A percentile compares a stretch with the other conserved stretches of the same genome.
Evolutionary conservation across 2,113 vertebrate species (phyloP).

Genomic region (Coptodon bakossiorum): DNA sequence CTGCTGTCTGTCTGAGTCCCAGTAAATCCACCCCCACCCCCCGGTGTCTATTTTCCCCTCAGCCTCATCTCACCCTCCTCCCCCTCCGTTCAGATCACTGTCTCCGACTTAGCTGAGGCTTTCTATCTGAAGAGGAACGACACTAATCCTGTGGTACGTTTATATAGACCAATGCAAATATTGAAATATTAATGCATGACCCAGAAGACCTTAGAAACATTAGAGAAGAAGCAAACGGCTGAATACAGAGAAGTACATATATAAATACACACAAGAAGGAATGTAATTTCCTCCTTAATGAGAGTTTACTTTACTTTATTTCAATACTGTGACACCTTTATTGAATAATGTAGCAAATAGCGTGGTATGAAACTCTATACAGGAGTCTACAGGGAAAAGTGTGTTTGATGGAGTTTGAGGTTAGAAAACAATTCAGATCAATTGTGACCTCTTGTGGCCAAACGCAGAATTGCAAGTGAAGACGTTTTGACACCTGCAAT

Average conservation of each 20-base stretch:
- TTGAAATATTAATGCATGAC: neutral
- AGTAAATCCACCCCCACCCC: slow-evolving; percentile 42
- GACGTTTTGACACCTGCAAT: neutral
- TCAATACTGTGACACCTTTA: neutral
- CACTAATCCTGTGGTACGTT: neutral
- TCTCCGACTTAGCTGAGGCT: neutral
- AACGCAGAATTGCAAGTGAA: neutral
- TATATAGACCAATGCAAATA: neutral
- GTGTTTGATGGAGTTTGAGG: neutral
- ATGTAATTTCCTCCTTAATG: neutral
- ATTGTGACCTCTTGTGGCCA: slow-evolving; percentile 7
- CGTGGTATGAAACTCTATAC: neutral
- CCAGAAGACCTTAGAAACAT: neutral
- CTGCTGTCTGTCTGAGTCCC: slow-evolving; percentile 57
- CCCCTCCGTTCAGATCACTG: slow-evolving; percentile 6
- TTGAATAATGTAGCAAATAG: neutral
- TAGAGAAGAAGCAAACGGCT: neutral
- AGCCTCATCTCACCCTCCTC: slow-evolving; percentile 18
- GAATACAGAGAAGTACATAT: neutral
- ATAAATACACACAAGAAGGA: neutral
- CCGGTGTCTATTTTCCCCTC: slow-evolving; percentile 33
- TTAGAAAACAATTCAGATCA: neutral
- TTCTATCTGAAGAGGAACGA: slow-evolving; percentile 1
- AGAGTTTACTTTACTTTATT: neutral
- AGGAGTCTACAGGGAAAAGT: neutral